phyloP scores from a whole-genome alignment of 2,113 vertebrate species.

The Indicator indicator region DNA sequence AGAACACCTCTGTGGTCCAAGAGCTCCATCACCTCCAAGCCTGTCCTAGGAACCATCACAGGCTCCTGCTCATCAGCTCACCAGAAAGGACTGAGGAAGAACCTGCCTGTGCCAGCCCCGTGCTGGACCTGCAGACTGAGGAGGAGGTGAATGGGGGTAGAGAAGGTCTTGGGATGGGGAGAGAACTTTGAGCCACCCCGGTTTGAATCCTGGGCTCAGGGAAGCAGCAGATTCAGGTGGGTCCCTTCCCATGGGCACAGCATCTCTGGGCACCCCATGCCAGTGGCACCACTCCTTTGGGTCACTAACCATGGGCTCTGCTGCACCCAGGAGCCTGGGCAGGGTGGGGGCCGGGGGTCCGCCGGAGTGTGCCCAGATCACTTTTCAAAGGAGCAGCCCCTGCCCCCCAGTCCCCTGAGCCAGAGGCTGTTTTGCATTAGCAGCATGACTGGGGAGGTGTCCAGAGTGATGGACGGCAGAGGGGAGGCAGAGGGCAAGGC shows the following conservation, averaged over 20 bases:
- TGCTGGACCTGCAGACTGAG: background rate
- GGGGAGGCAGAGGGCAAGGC: constrained; percentile 9
- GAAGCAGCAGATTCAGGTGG: background rate
- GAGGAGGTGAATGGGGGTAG: no score
- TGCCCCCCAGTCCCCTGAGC: background rate
- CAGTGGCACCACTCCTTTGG: background rate
- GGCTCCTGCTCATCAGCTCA: background rate
- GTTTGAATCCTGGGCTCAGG: accelerated
- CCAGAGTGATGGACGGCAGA: background rate
- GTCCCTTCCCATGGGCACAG: background rate
- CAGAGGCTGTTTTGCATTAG: background rate
- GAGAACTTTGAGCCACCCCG: accelerated
- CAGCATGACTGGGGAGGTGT: background rate
- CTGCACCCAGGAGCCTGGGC: background rate
- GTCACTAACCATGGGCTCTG: background rate
- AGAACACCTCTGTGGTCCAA: background rate
- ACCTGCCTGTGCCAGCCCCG: accelerated
- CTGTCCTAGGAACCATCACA: background rate
- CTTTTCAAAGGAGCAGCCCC: background rate
- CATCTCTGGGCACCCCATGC: accelerated
- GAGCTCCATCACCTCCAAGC: background rate
- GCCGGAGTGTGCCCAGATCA: background rate
- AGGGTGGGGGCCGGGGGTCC: background rate
- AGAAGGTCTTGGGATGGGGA: background rate
- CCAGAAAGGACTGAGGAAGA: background rate